Conservation (phyloP, 2,113 vertebrate species). For the Merops nubicus region DNA sequence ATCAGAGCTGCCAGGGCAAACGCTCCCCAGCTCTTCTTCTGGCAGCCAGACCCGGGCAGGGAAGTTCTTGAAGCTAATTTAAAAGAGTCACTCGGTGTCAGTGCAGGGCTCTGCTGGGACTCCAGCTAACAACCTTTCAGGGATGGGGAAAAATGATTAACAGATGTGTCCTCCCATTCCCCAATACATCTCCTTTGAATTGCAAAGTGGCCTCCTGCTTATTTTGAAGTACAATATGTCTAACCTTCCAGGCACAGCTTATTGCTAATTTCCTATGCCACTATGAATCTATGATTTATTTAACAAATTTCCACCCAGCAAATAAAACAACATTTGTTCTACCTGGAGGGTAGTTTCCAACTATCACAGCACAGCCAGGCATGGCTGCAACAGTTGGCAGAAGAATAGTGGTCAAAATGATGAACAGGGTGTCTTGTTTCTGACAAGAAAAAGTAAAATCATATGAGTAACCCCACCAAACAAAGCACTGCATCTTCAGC, state of each 20-base stretch:
- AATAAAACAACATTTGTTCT: conserved; percentile 76
- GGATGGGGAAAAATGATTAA: neutral
- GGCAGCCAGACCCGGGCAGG: neutral
- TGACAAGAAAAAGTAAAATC: neutral
- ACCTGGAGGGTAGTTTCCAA: conserved; percentile 61
- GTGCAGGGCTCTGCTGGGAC: neutral
- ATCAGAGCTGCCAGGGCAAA: neutral
- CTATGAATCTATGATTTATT: conserved; percentile 71
- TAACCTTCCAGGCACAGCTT: conserved; percentile 68
- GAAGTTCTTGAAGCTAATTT: neutral
- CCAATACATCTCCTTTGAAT: conserved; percentile 58
- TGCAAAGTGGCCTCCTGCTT: conserved; percentile 61
- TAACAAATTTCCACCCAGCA: conserved; percentile 64
- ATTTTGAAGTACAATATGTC: conserved; percentile 68
- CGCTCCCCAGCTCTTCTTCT: neutral
- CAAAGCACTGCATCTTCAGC: neutral
- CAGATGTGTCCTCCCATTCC: conserved; percentile 20
- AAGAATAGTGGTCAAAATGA: neutral
- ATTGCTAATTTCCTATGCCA: conserved; percentile 71
- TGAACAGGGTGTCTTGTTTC: neutral
- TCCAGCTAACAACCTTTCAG: neutral
- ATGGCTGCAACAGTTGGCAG: conserved; percentile 14
- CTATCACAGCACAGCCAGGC: conserved; percentile 37
- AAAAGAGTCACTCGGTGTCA: neutral
- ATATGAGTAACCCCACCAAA: neutral